Evolutionary conservation across 2,113 vertebrate genomes (phyloP).

Genomic region (Phrynocephalus versicolor): DNA sequence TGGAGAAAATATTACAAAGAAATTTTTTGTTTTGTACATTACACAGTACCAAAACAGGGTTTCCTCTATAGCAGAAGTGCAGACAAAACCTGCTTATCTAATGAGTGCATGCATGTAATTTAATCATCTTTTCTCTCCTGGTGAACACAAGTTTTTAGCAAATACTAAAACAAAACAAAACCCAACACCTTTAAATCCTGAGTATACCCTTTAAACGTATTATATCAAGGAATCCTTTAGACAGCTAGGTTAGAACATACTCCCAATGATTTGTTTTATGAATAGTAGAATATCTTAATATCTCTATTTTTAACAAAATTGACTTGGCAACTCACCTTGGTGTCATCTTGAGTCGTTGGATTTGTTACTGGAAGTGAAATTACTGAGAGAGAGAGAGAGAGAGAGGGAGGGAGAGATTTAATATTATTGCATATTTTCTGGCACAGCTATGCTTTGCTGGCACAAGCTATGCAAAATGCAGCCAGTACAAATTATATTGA

Average conservation of each 20-base stretch:
- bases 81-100: not conserved
- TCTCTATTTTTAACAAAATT: not conserved
- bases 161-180: too few species aligned
- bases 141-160: too few species aligned
- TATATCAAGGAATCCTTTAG: not conserved
- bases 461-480: not conserved
- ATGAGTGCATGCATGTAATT: not conserved
- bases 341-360: constrained; percentile 73
- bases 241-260: not conserved
- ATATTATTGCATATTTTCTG: constrained; percentile 20
- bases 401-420: not conserved
- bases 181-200: not conserved
- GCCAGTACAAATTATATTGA: not conserved
- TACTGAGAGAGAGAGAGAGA: constrained; percentile 55
- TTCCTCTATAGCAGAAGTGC: not conserved
- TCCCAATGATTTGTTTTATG: not conserved
- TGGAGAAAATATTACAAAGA: not conserved
- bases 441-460: not conserved
- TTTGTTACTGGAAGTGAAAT: constrained; percentile 75
- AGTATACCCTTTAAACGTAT: not conserved
- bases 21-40: not conserved
- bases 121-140: too few species aligned
- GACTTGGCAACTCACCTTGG: constrained; percentile 74
- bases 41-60: not conserved
- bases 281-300: not conserved